Base-by-base conservation (phyloP, 2,797 vertebrate genomes). In the Acanthopagrus latus region DNA sequence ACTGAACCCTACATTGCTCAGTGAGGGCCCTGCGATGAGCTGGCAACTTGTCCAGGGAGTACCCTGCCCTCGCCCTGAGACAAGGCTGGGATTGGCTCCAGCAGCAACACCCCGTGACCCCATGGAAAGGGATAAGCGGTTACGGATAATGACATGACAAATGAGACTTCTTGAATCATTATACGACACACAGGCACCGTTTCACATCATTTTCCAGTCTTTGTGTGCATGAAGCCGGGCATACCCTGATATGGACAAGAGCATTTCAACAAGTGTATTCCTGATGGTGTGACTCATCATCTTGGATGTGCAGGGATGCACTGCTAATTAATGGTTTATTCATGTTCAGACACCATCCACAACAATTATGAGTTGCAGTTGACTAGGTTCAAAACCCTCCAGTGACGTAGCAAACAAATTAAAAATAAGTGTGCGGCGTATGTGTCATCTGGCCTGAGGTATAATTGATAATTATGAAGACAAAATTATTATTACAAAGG, bases 381-480 rank as follows among this genome's bases (percentile, higher is more conserved):
- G 6, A 78, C 4, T 44, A 9, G 43, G 21, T 75, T 14, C 2
- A 7, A 55, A 56, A 41, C 54, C n/a, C 51, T 77, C 20, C 14
- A 73, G 20, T 77, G 25, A 72, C 0, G 11, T 65, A 21, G 54
- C n/a, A 14, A 11, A 25, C 29, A 47, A 57, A 74, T 65, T 41
- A 57, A 10, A 14, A 57, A 5, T 80, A 11, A 73, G 69, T 52
- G 29, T 59, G 47, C 27, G 62, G n/a, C 56, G 54, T 65, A 81
- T 81, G 57, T 67, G 13, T 59, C 6, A 70, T 72, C 64, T 83
- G 23, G 16, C 6, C 44, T 60, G 38, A 76, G 75, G 56, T 50
- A 76, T 75, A 47, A 89, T 64, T 60, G n/a, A 58, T 74, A 60
- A 78, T 86, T 64, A 75, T 60, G 27, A 69, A 17, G 25, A 38